phyloP scores from a whole-genome alignment of 2,888 invertebrate genomes.

The Cheilosia grossa region DNA sequence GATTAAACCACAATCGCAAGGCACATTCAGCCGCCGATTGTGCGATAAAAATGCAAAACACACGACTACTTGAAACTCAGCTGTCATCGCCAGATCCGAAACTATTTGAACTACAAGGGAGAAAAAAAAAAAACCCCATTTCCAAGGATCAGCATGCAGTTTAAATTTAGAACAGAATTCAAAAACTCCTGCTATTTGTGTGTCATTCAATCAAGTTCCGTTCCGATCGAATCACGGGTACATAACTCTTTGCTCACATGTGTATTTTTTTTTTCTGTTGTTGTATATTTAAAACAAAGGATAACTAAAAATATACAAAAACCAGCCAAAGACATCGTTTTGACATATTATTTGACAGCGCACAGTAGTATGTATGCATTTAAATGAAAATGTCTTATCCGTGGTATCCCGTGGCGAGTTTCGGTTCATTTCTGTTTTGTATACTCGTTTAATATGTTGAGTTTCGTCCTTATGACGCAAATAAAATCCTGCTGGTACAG shows the following conservation, averaged over 20 bases:
- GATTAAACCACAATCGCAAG: not conserved
- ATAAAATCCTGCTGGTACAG: slow-evolving; percentile 58
- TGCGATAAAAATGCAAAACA: no score
- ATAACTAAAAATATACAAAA: slow-evolving; percentile 37
- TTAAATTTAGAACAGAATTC: slow-evolving; percentile 27
- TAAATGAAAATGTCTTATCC: slow-evolving; percentile 73
- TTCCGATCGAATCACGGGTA: slow-evolving; percentile 45
- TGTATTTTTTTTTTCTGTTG: not conserved
- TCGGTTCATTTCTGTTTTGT: slow-evolving; percentile 41
- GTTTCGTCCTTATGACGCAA: slow-evolving; percentile 54
- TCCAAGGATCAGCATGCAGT: slow-evolving; percentile 38
- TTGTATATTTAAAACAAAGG: slow-evolving; percentile 49
- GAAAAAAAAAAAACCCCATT: not conserved
- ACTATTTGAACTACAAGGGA: not conserved
- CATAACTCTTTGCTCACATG: slow-evolving; percentile 44
- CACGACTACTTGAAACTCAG: not conserved
- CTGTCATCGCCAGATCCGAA: slow-evolving; percentile 18
- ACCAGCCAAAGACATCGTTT: slow-evolving; percentile 54
- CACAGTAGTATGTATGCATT: slow-evolving; percentile 44
- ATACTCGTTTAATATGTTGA: slow-evolving; percentile 1
- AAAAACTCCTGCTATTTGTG: slow-evolving; percentile 34
- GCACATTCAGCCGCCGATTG: no score
- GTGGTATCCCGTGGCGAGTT: slow-evolving; percentile 71
- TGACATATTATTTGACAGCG: slow-evolving; percentile 73
- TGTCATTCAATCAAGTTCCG: slow-evolving; percentile 63